Percentiles rank a stretch among this genome's conserved stretches.
phyloP scores from a whole-genome alignment of 2,113 vertebrate genomes.

The Serinus canaria region DNA sequence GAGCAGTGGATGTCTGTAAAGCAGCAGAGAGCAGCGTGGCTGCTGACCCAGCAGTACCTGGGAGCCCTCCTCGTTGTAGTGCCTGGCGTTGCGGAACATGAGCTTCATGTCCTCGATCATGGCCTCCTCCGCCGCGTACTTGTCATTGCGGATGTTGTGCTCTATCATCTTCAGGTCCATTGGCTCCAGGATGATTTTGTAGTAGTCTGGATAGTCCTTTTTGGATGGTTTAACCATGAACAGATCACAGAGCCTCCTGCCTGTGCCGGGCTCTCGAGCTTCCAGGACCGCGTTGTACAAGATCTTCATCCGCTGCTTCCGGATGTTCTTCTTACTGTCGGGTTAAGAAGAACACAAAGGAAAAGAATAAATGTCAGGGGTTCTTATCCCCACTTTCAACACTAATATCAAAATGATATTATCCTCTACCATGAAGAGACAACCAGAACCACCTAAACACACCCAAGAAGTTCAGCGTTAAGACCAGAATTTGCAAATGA shows the following conservation, averaged over 20 bases:
- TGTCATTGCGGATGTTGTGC: slow-evolving; percentile 94
- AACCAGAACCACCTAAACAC: background rate
- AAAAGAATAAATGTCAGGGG: background rate
- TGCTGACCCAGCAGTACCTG: slow-evolving; percentile 75
- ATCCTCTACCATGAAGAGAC: background rate
- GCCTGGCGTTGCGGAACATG: slow-evolving; percentile 97
- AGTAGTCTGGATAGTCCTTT: slow-evolving; percentile 99
- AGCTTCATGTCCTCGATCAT: slow-evolving; percentile 96
- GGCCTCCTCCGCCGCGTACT: slow-evolving; percentile 87
- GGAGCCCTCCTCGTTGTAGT: slow-evolving; percentile 98
- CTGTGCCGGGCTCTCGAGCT: slow-evolving; percentile 85
- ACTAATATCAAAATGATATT: background rate
- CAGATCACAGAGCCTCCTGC: slow-evolving; percentile 91
- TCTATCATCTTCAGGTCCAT: slow-evolving; percentile 97
- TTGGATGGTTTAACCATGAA: slow-evolving; percentile 99
- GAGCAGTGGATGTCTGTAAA: background rate
- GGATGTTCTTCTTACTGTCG: slow-evolving; percentile 93
- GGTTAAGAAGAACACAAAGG: background rate
- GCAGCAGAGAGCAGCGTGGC: background rate
- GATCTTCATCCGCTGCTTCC: slow-evolving; percentile 93
- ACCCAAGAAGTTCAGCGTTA: background rate
- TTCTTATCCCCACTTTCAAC: background rate
- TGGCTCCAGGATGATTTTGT: slow-evolving; percentile 97
- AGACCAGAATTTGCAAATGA: background rate
- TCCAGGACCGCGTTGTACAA: slow-evolving; percentile 89